phyloP scores from a whole-genome alignment of 2,113 vertebrate genomes.

The Rhipidura dahli region DNA sequence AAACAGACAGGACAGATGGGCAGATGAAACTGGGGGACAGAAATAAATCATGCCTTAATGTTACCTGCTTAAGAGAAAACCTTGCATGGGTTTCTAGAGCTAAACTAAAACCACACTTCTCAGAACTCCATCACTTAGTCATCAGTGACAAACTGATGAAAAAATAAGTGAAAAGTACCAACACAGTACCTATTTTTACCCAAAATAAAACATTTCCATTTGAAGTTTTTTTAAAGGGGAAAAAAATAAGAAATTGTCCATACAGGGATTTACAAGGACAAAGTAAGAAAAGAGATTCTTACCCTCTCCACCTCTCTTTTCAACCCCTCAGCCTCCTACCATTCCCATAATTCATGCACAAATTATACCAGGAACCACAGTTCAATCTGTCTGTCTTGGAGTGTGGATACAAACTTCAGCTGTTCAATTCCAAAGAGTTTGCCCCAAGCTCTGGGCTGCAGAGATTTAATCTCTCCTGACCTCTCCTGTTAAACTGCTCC shows the following conservation, averaged over 20 bases:
- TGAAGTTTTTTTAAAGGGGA: background rate
- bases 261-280: background rate
- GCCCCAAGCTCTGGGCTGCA: background rate
- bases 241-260: background rate
- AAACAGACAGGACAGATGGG: background rate
- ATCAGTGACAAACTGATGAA: conserved; percentile 4
- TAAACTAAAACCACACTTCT: background rate
- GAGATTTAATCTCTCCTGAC: background rate
- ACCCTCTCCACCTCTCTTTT: background rate
- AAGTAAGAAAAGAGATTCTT: background rate
- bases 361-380: background rate
- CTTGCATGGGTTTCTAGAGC: background rate
- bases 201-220: background rate
- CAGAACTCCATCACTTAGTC: conserved; percentile 13
- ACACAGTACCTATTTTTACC: background rate
- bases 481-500: background rate
- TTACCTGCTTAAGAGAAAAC: background rate
- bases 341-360: background rate
- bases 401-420: background rate
- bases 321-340: background rate
- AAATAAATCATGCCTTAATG: background rate
- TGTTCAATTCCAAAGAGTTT: background rate
- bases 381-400: background rate
- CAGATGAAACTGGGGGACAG: background rate
- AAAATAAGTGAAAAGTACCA: background rate